Conservation (phyloP, 2,113 vertebrate genomes). For the Archilochus colubris region DNA sequence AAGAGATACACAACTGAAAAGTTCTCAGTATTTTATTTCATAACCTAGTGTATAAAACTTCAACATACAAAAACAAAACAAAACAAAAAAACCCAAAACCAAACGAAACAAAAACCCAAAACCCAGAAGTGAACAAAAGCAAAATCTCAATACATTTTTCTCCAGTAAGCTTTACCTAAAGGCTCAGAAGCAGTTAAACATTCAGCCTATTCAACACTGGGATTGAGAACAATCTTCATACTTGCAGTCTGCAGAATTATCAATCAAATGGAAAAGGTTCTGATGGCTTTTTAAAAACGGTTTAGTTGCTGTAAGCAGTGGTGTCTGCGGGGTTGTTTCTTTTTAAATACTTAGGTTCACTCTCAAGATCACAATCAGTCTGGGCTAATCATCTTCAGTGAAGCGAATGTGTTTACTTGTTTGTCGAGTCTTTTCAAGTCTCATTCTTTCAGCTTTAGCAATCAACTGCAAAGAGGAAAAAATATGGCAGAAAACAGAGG, state of each 20-base stretch:
- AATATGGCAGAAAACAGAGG: neutral
- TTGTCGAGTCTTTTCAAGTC: conserved; percentile 87
- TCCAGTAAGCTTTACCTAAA: conserved; percentile 52
- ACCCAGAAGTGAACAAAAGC: conserved; percentile 7
- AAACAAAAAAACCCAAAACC: neutral
- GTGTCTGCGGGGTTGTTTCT: neutral
- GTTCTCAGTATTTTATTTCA: conserved; percentile 62
- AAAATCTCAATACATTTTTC: neutral
- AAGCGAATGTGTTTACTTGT: conserved; percentile 90
- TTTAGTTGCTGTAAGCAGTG: neutral
- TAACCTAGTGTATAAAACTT: conserved; percentile 53
- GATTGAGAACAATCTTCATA: conserved; percentile 6
- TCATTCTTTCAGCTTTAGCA: conserved; percentile 94
- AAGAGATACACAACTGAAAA: neutral
- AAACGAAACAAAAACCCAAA: neutral
- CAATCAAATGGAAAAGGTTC: neutral
- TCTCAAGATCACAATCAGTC: neutral
- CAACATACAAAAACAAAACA: conserved; percentile 32
- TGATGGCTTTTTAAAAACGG: neutral
- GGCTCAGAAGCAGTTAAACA: conserved; percentile 47
- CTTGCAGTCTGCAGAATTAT: neutral
- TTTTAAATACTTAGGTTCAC: neutral
- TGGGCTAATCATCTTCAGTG: conserved; percentile 80
- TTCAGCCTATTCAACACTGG: conserved; percentile 19
- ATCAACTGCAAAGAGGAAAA: conserved; percentile 82